Percentiles rank a stretch among this genome's conserved stretches.
These are phyloP conservation scores for Cheilosia vulpina DNA, from an alignment of 2,888 invertebrate species.

Conservation along the genomic window DNA sequence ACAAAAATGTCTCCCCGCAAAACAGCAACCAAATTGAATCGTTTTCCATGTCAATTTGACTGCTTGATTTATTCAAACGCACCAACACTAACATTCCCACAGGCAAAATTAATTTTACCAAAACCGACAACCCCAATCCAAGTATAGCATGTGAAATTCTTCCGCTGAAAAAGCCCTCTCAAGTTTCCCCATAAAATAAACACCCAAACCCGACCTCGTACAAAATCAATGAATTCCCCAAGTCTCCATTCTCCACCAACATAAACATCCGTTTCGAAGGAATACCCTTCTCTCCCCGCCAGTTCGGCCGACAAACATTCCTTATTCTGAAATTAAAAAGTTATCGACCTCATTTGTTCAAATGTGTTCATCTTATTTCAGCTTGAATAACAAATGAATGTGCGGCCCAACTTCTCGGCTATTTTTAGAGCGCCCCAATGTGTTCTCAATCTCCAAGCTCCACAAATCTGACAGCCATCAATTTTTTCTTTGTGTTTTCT, in stretches of 20 bases:
- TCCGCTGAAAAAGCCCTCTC: too few species aligned
- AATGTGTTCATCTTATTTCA: slow-evolving; percentile 34
- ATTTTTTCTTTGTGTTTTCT: slow-evolving; percentile 1
- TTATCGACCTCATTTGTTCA: slow-evolving; percentile 59
- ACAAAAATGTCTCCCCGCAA: too few species aligned
- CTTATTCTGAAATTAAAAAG: slow-evolving; percentile 43
- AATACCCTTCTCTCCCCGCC: neutral
- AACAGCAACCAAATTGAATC: too few species aligned
- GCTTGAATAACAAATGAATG: slow-evolving; percentile 33
- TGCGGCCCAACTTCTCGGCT: slow-evolving; percentile 18
- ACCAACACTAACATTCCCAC: too few species aligned
- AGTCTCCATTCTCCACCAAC: neutral
- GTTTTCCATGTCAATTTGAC: too few species aligned
- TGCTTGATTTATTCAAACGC: too few species aligned
- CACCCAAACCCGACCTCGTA: neutral
- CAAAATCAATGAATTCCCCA: slow-evolving; percentile 11
- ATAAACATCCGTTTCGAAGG: slow-evolving; percentile 24
- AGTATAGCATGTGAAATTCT: too few species aligned
- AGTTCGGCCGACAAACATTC: neutral
- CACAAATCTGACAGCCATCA: slow-evolving; percentile 42
- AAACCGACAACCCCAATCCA: too few species aligned
- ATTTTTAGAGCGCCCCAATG: slow-evolving; percentile 33
- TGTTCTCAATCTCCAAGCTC: slow-evolving; percentile 27
- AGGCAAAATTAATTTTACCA: too few species aligned
- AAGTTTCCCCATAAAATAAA: neutral